Evolutionary conservation across 2,888 invertebrate species (phyloP).

Genomic region (Lamellibrachia satsuma): DNA sequence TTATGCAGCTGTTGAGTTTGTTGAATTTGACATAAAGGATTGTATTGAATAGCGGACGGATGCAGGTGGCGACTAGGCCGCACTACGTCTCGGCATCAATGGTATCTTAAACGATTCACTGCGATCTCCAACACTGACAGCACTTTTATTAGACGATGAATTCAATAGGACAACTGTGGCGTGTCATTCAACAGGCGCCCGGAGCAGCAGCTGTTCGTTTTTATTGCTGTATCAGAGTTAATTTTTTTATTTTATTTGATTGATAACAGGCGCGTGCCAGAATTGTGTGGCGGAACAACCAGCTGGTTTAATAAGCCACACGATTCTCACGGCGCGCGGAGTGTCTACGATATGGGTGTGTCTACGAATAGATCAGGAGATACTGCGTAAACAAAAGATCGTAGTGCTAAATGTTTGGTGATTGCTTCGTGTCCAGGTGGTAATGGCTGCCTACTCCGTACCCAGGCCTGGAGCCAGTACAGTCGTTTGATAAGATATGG

Average conservation of each 20-base stretch:
- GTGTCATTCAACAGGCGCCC: not conserved
- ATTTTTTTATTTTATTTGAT: not conserved
- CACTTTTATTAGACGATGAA: not conserved
- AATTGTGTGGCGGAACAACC: not conserved
- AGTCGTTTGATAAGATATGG: not conserved
- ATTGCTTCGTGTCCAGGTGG: not conserved
- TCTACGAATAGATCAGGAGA: not conserved
- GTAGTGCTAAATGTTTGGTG: not conserved
- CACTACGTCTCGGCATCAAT: not conserved
- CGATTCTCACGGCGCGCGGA: not conserved
- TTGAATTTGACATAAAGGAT: not conserved
- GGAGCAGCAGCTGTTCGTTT: not conserved
- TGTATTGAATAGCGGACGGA: not conserved
- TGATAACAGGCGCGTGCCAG: slow-evolving; percentile 11
- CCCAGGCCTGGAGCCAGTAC: not conserved
- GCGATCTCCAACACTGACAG: not conserved
- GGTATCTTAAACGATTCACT: not conserved
- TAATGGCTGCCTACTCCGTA: not conserved
- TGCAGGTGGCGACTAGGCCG: not conserved
- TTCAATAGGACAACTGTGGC: not conserved
- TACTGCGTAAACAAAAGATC: not conserved
- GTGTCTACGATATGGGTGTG: not conserved
- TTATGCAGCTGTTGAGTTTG: not conserved
- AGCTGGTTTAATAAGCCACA: not conserved
- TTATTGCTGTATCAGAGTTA: not conserved